A percentile compares a stretch with the other conserved stretches of the same genome.
These are phyloP conservation scores for Cercopithecus mona DNA, from an alignment of 2,113 vertebrate species.

Conservation along the genomic window DNA sequence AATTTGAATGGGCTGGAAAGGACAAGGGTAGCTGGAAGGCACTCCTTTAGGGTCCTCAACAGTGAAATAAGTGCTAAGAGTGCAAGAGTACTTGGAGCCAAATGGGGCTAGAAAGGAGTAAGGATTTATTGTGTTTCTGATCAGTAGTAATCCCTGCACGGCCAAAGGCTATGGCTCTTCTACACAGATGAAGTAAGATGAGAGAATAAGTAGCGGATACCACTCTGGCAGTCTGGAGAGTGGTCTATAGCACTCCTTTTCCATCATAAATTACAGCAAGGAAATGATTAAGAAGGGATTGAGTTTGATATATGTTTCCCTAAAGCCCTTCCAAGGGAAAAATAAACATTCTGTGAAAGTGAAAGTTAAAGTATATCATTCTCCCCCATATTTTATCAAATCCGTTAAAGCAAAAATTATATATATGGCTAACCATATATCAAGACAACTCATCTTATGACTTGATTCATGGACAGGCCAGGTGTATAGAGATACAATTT, in stretches of 20 bases:
- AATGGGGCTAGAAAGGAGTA: neutral
- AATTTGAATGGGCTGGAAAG: neutral
- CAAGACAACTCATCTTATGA: neutral
- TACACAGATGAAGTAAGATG: neutral
- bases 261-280: slow-evolving; percentile 40
- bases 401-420: slow-evolving; percentile 55
- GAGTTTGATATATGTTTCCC: slow-evolving; percentile 48
- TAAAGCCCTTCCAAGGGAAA: slow-evolving; percentile 67
- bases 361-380: slow-evolving; percentile 65
- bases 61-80: neutral
- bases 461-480: slow-evolving; percentile 47
- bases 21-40: neutral
- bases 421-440: slow-evolving; percentile 37
- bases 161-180: rapidly evolving
- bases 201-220: neutral
- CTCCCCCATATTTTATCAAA: slow-evolving; percentile 59
- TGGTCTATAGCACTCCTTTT: neutral
- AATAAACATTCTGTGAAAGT: slow-evolving; percentile 65
- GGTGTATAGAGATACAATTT: neutral
- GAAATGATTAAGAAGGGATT: slow-evolving; percentile 57
- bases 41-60: neutral
- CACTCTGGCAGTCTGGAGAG: neutral
- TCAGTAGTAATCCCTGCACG: too few relatives aligned
- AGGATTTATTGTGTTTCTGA: neutral
- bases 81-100: neutral